These are phyloP conservation scores for Trichogramma evanescens DNA, from an alignment of 2,888 invertebrate genomes.

Conservation along the genomic window DNA sequence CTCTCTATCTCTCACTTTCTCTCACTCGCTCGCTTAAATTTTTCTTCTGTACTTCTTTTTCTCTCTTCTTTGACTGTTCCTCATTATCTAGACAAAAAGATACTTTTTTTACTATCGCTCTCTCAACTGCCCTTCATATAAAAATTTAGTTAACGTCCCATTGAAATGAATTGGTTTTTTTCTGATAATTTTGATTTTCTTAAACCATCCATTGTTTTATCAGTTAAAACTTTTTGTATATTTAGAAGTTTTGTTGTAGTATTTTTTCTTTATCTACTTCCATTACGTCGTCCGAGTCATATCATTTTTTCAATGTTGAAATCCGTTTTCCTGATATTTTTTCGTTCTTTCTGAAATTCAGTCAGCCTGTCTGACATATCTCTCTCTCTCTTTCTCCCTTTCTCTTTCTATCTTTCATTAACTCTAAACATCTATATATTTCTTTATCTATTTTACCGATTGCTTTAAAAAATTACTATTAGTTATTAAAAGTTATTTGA, in stretches of 20 bases:
- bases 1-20: constrained; percentile 27
- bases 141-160: too few relatives aligned
- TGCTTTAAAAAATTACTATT: constrained; percentile 16
- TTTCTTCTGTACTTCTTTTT: constrained; percentile 26
- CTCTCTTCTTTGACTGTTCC: constrained; percentile 15
- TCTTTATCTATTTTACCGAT: constrained; percentile 23
- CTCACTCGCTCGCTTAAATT: constrained; percentile 28
- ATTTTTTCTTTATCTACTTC: too few relatives aligned
- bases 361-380: too few relatives aligned
- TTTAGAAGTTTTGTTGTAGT: too few relatives aligned
- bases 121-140: neutral
- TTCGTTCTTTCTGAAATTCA: too few relatives aligned
- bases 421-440: constrained; percentile 22
- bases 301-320: too few relatives aligned
- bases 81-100: constrained; percentile 7
- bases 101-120: constrained; percentile 12
- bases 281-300: too few relatives aligned
- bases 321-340: too few relatives aligned
- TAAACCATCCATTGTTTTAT: too few relatives aligned
- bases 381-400: constrained; percentile 4
- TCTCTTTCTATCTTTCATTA: constrained; percentile 11
- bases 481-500: constrained; percentile 14
- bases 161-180: too few relatives aligned
- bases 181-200: too few relatives aligned
- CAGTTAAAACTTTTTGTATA: too few relatives aligned